phyloP scores from a whole-genome alignment of 2,888 invertebrate genomes.

The Ligdia adustata region DNA sequence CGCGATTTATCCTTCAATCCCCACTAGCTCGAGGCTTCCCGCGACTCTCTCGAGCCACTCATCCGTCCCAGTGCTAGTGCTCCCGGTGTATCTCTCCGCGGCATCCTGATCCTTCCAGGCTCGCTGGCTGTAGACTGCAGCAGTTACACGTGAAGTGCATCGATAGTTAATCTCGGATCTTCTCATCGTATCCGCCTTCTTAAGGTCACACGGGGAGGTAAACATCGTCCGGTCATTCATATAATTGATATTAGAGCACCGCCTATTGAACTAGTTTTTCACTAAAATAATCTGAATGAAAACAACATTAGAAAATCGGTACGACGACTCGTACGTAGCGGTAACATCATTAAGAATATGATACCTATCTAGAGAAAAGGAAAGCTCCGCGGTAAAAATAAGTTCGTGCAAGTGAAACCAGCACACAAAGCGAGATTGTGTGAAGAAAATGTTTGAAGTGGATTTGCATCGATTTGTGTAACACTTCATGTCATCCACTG shows the following conservation, averaged over 20 bases:
- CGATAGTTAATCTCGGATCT: slow-evolving; percentile 50
- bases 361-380: slow-evolving; percentile 17
- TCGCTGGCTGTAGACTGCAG: slow-evolving; percentile 44
- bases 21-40: slow-evolving; percentile 13
- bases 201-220: slow-evolving; percentile 73
- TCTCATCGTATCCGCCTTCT: slow-evolving; percentile 48
- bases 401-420: slow-evolving; percentile 26
- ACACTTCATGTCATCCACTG: slow-evolving; percentile 60
- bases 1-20: no score
- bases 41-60: background rate
- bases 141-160: slow-evolving; percentile 51
- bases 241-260: slow-evolving; percentile 38
- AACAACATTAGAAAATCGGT: slow-evolving; percentile 10
- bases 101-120: slow-evolving; percentile 48
- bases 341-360: slow-evolving; percentile 12
- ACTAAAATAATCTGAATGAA: slow-evolving; percentile 22
- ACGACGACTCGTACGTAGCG: slow-evolving; percentile 9
- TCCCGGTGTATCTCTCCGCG: slow-evolving; percentile 39
- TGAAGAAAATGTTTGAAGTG: slow-evolving; percentile 33
- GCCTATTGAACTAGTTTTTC: slow-evolving; percentile 2
- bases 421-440: slow-evolving; percentile 23
- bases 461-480: slow-evolving; percentile 65
- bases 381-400: slow-evolving; percentile 32
- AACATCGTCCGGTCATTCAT: slow-evolving; percentile 58
- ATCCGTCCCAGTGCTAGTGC: slow-evolving; percentile 36